Conservation (phyloP, 2,113 vertebrate genomes). For the Zapornia atra region DNA sequence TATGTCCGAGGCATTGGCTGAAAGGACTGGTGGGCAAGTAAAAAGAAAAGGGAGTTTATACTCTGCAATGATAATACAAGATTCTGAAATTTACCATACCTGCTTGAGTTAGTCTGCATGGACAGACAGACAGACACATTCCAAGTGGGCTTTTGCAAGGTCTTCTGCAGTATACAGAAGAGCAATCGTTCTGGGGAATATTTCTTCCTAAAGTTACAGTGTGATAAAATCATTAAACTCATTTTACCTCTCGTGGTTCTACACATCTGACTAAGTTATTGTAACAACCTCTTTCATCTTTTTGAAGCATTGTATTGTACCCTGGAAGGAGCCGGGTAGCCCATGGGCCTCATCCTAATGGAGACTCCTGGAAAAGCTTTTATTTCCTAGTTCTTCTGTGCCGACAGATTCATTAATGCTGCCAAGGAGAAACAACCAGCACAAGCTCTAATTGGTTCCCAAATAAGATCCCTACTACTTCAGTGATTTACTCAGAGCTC, state of each 20-base stretch:
- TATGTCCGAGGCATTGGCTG: neutral
- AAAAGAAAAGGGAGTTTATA: neutral
- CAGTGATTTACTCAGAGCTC: neutral
- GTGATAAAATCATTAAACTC: neutral
- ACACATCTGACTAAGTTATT: slow-evolving; percentile 15
- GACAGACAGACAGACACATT: neutral
- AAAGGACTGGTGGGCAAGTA: neutral
- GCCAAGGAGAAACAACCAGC: slow-evolving; percentile 1
- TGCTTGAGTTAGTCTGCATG: neutral
- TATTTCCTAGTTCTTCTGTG: neutral
- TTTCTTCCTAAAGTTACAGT: neutral
- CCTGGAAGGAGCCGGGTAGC: neutral
- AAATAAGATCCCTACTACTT: neutral
- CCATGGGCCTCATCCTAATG: neutral
- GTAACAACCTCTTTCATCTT: neutral
- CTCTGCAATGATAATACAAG: neutral
- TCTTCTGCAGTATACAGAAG: neutral
- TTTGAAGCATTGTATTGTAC: neutral
- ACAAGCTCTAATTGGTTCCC: slow-evolving; percentile 42
- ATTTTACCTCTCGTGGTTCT: slow-evolving; percentile 12
- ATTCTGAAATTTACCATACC: neutral
- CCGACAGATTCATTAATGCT: slow-evolving; percentile 18
- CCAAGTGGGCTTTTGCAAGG: neutral
- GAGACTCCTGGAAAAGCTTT: neutral
- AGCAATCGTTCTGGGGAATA: neutral